A percentile compares a stretch with the other conserved stretches of the same genome.
Conservation (phyloP, 2,888 invertebrate species). For the Cantharis nigra region DNA sequence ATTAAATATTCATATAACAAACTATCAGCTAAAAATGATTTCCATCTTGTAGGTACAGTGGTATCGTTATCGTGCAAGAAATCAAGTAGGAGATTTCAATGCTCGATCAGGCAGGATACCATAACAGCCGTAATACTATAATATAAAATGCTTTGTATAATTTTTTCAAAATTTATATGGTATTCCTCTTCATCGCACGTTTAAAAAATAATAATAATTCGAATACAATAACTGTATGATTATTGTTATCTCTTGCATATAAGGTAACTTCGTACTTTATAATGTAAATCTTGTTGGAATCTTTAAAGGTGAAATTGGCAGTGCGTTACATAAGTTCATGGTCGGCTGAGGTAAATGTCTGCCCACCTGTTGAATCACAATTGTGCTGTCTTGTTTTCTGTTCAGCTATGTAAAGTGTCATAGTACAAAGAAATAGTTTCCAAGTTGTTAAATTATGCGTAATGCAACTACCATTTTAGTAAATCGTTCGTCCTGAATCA, state of each 20-base stretch:
- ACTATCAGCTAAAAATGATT: background rate
- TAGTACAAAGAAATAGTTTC: background rate
- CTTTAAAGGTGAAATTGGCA: constrained; percentile 16
- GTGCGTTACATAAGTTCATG: constrained; percentile 16
- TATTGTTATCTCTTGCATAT: background rate
- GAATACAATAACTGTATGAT: background rate
- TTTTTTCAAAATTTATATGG: background rate
- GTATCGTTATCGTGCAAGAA: background rate
- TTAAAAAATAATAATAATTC: background rate
- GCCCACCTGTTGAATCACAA: constrained; percentile 22
- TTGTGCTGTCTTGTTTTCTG: background rate
- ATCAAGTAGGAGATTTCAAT: background rate
- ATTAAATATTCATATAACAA: background rate
- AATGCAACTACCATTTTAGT: background rate
- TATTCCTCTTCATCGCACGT: background rate
- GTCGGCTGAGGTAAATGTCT: constrained; percentile 23
- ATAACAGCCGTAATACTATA: background rate
- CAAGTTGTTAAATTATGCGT: background rate
- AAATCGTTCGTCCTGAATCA: background rate
- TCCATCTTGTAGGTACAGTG: background rate
- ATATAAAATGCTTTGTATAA: background rate
- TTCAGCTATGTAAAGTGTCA: background rate
- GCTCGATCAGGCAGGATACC: background rate
- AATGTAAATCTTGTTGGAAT: background rate
- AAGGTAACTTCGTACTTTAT: background rate